phyloP scores from a whole-genome alignment of 2,888 invertebrate genomes.

The Argyresthia goedartella region DNA sequence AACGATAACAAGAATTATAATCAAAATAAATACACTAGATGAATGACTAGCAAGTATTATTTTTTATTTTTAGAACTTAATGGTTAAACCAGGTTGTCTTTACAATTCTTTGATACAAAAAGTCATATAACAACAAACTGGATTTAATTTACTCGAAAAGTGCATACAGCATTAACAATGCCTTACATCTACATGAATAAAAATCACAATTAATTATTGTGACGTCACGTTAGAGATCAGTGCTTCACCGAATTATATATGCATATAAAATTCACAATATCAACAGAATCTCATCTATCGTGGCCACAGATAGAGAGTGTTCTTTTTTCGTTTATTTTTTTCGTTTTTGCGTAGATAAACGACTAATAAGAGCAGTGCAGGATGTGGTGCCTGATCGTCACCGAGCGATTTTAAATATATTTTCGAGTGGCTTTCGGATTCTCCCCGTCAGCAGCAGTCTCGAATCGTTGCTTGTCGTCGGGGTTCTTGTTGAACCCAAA shows the following conservation, averaged over 20 bases:
- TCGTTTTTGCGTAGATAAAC: slow-evolving; percentile 23
- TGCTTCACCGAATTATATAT: slow-evolving; percentile 55
- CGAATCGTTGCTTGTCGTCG: slow-evolving; percentile 61
- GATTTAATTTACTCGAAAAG: slow-evolving; percentile 43
- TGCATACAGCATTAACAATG: slow-evolving; percentile 42
- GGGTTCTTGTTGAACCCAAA: slow-evolving; percentile 38
- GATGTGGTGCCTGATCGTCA: slow-evolving; percentile 51
- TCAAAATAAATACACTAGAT: slow-evolving; percentile 67
- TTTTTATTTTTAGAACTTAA: slow-evolving; percentile 15
- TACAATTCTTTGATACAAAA: neutral
- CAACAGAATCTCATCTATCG: slow-evolving; percentile 40
- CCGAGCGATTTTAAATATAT: slow-evolving; percentile 46
- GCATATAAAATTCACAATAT: slow-evolving; percentile 52
- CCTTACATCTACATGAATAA: slow-evolving; percentile 24
- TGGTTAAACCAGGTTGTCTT: neutral
- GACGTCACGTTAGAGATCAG: slow-evolving; percentile 69
- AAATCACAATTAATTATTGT: slow-evolving; percentile 58
- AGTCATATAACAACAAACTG: slow-evolving; percentile 31
- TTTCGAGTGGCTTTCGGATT: slow-evolving; percentile 43
- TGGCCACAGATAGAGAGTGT: slow-evolving; percentile 61
- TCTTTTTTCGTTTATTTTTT: slow-evolving; percentile 41
- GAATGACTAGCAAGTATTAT: slow-evolving; percentile 64
- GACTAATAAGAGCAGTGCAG: slow-evolving; percentile 61
- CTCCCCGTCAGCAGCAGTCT: slow-evolving; percentile 37
- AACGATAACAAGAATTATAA: slow-evolving; percentile 23